These are phyloP conservation scores for Azemiops feae DNA, from an alignment of 2,113 vertebrate genomes.

Conservation along the genomic window DNA sequence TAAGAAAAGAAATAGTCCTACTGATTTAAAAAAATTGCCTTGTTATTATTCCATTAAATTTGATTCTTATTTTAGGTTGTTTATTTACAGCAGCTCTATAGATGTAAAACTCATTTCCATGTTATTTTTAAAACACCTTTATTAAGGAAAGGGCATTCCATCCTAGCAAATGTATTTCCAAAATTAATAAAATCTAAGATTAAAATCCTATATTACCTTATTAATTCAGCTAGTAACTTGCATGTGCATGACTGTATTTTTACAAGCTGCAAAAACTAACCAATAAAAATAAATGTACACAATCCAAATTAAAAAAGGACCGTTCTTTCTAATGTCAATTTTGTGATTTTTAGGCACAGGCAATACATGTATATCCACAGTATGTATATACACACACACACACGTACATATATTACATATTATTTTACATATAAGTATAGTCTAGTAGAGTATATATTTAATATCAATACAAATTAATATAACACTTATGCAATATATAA, in stretches of 20 bases:
- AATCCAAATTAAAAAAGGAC: neutral
- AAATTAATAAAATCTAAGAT: neutral
- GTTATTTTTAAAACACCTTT: neutral
- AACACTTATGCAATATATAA: neutral
- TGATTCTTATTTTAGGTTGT: neutral
- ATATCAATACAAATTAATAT: neutral
- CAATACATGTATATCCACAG: neutral
- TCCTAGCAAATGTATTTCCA: neutral
- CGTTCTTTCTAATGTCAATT: neutral
- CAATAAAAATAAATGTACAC: neutral
- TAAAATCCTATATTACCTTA: neutral
- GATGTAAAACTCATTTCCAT: neutral
- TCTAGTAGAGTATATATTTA: no score
- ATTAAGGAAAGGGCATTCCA: neutral
- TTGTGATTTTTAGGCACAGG: neutral
- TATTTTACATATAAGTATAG: neutral
- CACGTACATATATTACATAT: no score
- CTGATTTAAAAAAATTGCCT: neutral
- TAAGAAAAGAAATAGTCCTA: neutral
- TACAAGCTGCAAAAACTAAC: neutral
- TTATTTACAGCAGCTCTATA: neutral
- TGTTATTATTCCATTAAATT: neutral
- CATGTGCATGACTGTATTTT: neutral
- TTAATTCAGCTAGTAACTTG: neutral
- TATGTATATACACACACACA: neutral